phyloP scores from a whole-genome alignment of 2,888 invertebrate genomes.

The Leucozona laternaria region DNA sequence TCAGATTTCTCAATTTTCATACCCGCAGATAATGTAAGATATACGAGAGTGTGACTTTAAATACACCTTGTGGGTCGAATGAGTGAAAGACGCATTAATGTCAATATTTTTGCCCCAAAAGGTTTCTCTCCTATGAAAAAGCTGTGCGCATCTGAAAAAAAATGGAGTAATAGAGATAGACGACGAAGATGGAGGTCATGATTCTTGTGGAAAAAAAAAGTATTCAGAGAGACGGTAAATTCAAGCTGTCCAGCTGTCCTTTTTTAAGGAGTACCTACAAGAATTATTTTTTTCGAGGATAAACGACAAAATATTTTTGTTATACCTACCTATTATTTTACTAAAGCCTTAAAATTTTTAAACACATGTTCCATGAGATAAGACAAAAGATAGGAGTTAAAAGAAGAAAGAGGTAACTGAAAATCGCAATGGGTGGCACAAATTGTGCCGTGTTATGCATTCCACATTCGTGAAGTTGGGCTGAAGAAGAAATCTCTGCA shows the following conservation, averaged over 20 bases:
- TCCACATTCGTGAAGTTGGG: too few species aligned
- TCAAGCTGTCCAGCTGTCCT: neutral
- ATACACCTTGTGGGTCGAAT: conserved; percentile 21
- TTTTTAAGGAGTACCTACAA: too few species aligned
- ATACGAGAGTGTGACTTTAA: conserved; percentile 31
- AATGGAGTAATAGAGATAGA: neutral
- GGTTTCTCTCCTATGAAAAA: conserved; percentile 25
- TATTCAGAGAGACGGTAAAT: neutral
- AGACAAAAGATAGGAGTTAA: too few species aligned
- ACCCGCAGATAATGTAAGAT: conserved; percentile 16
- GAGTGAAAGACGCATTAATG: conserved; percentile 31
- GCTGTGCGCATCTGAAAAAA: conserved; percentile 5
- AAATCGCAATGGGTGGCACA: too few species aligned
- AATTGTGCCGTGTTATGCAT: too few species aligned
- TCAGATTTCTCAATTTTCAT: conserved; percentile 69
- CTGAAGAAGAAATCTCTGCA: too few species aligned
- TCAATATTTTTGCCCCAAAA: conserved; percentile 69
- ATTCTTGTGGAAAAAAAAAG: neutral
- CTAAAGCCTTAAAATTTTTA: too few species aligned
- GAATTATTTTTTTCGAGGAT: too few species aligned
- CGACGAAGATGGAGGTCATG: conserved; percentile 10
- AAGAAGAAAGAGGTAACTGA: too few species aligned
- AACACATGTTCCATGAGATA: too few species aligned
- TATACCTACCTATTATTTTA: too few species aligned
- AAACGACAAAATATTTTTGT: too few species aligned